Percentiles rank a stretch among this genome's conserved stretches.
Evolutionary conservation across 2,888 invertebrate species (phyloP).

Genomic region (Cyclophora punctaria): DNA sequence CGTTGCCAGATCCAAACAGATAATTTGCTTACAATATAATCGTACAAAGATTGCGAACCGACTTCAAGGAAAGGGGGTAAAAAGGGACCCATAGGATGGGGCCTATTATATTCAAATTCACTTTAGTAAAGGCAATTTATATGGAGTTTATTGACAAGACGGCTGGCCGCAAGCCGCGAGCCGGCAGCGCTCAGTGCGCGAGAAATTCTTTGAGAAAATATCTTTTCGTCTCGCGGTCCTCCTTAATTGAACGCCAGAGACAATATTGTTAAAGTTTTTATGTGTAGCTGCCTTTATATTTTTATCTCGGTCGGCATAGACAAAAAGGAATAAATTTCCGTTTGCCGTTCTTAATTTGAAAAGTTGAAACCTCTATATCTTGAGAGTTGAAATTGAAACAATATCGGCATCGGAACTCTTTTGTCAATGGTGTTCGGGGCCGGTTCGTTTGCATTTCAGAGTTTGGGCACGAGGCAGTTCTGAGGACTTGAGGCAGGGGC

Average conservation of each 20-base stretch:
- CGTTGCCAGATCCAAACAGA: slow-evolving; percentile 64
- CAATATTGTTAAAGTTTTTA: slow-evolving; percentile 63
- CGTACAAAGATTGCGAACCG: slow-evolving; percentile 62
- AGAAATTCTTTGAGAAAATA: slow-evolving; percentile 63
- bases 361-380: slow-evolving; percentile 11
- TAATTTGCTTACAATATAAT: slow-evolving; percentile 76
- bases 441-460: too few species aligned
- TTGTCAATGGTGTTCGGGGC: slow-evolving; percentile 3
- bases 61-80: slow-evolving; percentile 60
- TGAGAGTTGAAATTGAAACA: slow-evolving; percentile 9
- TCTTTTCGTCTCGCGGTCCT: slow-evolving; percentile 37
- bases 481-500: slow-evolving; percentile 42
- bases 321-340: slow-evolving; percentile 10
- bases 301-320: slow-evolving; percentile 16
- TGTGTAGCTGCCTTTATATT: slow-evolving; percentile 25
- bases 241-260: slow-evolving; percentile 63
- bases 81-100: slow-evolving; percentile 56
- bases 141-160: slow-evolving; percentile 73
- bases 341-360: slow-evolving; percentile 16
- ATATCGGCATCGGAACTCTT: slow-evolving; percentile 1
- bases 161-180: slow-evolving; percentile 33
- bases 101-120: slow-evolving; percentile 74
- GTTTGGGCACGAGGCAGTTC: too few species aligned
- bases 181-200: slow-evolving; percentile 33
- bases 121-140: slow-evolving; percentile 69